Base-by-base conservation (phyloP, 2,888 invertebrate genomes). In the Apamea sordens region DNA sequence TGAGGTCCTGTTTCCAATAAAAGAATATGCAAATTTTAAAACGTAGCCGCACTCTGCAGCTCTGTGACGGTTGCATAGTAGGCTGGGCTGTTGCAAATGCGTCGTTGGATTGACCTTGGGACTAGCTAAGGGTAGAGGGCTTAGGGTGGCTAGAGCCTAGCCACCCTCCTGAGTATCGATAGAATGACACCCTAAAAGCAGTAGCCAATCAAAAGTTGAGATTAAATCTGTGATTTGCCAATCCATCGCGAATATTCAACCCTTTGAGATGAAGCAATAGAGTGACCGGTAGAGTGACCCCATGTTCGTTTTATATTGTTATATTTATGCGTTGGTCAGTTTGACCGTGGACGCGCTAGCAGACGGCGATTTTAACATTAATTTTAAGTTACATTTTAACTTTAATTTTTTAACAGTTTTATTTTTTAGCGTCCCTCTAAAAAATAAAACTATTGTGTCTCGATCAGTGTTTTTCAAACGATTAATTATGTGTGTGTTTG, bases 151-250 rank as follows among this genome's bases (percentile, higher is more conserved):
- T n/a, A n/a, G n/a, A n/a, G n/a, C n/a, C n/a, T n/a, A n/a, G n/a
- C 10, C 79, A 69, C 78, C 69, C 79, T 79, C 5, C 79, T 47
- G 53, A 59, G 6, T n/a, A 69, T 79, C 11, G 44, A 47, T 79
- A 56, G 44, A 50, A 32, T 32, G 15, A 3, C 41, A 61, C 59
- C 67, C 53, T 47, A 63, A 64, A 67, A 11, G 11, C n/a, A 32
- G 15, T 44, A 1, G 44, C 56, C 64, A 70, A 56, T 70, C 21
- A 47, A 36, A 64, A 32, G 36, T 36, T 79, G 56, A 18, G 56
- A 65, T 56, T 10, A 36, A 69, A 28, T 56, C n/a, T 32, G 50
- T 15, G 28, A 41, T 64, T 64, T 8, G 21, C 36, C 32, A 67
- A 61, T 68, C 32, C 10, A 18, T 65, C 50, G 15, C 36, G 24